Evolutionary conservation across 2,797 vertebrate species (phyloP).

Genomic region (Crotalus adamanteus): DNA sequence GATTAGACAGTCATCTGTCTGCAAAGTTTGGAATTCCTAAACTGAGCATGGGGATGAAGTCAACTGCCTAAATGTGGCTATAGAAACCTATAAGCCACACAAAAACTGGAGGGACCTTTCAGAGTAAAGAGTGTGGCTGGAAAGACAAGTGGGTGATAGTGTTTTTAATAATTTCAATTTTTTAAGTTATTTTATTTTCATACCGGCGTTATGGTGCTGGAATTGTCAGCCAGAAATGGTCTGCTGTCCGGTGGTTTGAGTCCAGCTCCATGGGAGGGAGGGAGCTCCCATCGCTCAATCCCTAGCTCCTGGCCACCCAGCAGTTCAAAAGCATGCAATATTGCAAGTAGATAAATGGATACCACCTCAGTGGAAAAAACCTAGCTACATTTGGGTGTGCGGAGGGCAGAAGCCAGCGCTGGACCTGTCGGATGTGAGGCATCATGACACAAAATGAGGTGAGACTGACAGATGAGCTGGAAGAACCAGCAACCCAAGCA

Average conservation of each 20-base stretch:
- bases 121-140: constrained; percentile 58
- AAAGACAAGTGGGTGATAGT: constrained; percentile 66
- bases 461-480: not conserved
- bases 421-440: not conserved
- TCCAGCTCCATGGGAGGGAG: not conserved
- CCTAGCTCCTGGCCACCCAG: not conserved
- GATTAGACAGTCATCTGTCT: too few species aligned
- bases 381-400: not conserved
- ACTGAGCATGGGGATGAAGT: too few species aligned
- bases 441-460: not conserved
- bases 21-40: too few species aligned
- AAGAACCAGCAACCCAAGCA: too few species aligned
- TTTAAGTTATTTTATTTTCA: constrained; percentile 64
- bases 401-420: not conserved
- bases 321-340: not conserved
- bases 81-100: constrained; percentile 71
- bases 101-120: constrained; percentile 65
- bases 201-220: constrained; percentile 26
- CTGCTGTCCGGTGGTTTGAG: not conserved
- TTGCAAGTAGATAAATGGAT: not conserved
- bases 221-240: not conserved
- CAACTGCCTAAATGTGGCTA: constrained; percentile 11
- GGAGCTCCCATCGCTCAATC: not conserved
- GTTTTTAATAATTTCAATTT: constrained; percentile 64
- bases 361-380: not conserved